Evolutionary conservation across 2,888 invertebrate genomes (phyloP).

Genomic region (Xestia sexstrigata): DNA sequence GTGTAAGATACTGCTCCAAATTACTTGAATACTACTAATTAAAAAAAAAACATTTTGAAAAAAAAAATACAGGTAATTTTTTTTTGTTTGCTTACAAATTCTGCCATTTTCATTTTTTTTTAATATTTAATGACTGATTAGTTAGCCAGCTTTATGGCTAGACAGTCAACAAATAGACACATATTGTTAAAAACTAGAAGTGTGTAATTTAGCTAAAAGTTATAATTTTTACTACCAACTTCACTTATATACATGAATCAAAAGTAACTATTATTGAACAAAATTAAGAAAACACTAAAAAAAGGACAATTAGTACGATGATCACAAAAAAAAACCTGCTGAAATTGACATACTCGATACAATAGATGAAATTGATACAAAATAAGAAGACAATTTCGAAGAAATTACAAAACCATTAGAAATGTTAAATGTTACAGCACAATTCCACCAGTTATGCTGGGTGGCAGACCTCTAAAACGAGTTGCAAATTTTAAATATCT

Average conservation of each 20-base stretch:
- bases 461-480: too few relatives aligned
- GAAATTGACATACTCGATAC: neutral
- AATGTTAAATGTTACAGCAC: too few relatives aligned
- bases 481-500: too few relatives aligned
- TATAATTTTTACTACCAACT: neutral
- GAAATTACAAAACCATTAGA: slow-evolving; percentile 42
- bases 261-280: neutral
- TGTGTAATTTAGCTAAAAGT: neutral
- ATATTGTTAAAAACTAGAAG: neutral
- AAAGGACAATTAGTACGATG: neutral
- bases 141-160: neutral
- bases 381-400: neutral
- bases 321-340: neutral
- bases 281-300: too few relatives aligned
- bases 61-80: too few relatives aligned
- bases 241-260: neutral
- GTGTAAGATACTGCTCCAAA: neutral
- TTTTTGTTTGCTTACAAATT: too few relatives aligned
- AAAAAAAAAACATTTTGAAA: too few relatives aligned
- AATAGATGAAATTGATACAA: neutral
- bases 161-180: neutral
- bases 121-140: neutral
- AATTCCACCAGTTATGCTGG: too few relatives aligned
- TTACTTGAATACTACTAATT: neutral
- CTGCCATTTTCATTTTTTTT: neutral